Evolutionary conservation across 2,888 invertebrate species (phyloP), one percentile per base, ranked within the genome.

Genomic region (Gibbula magus): DNA sequence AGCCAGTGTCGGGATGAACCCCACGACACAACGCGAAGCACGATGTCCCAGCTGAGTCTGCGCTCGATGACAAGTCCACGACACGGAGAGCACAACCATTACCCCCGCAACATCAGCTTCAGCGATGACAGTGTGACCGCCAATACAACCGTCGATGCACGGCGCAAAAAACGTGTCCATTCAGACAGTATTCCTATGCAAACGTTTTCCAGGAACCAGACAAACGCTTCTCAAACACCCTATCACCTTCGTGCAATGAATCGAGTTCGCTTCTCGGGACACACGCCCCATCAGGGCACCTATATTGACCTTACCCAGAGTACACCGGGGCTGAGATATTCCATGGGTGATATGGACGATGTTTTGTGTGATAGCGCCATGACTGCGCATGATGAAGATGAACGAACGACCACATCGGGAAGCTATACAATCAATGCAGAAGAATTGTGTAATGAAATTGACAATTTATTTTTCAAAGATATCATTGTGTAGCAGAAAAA

Each of bases 361-460:
- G 85, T 87, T 73, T 73, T 83, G 45, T 61, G 78, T 18, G 76
- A 80, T 56, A 75, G 35, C n/a, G 67, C 29, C 25, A 75, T 32
- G 20, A 80, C 52, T 70, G 25, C 52, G 20, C 45, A 88, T 22
- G 89, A 89, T 75, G 88, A 88, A 67, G 88, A 86, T 56, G 79
- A 83, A 53, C 88, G 88, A 78, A 89, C 89, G 7, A 90, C 89
- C 54, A 91, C 91, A 5, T 91, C 91, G 5, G 91, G 91, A 8
- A 91, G 91, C 81, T 91, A 91, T 83, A 90, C 90, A 4, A 91
- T 92, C 70, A 91, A 92, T 84, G 91, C 91, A 0, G 90, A 92
- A 61, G 91, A 92, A 74, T 83, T 92, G 79, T 89, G 90, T 75
- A 87, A 91, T 79, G 91, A 92, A 81, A 92, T 92, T 75, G 91